Conservation (phyloP, 2,113 vertebrate genomes). For the Corythaeola cristata region DNA sequence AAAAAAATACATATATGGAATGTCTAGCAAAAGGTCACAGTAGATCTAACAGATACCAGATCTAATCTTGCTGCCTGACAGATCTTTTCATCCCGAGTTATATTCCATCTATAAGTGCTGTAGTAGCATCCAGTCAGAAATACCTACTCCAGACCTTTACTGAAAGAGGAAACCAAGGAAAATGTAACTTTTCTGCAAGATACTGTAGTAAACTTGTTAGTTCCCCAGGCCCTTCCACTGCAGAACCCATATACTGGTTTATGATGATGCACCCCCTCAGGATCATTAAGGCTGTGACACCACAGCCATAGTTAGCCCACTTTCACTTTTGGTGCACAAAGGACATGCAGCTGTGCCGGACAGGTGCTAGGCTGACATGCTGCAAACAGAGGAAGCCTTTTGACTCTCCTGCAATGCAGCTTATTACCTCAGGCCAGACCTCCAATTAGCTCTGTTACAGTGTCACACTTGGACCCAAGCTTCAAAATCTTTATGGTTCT, state of each 20-base stretch:
- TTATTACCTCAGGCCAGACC: no score
- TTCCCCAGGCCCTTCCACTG: no score
- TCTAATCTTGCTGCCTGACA: neutral
- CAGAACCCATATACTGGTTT: neutral
- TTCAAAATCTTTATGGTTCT: neutral
- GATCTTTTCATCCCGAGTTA: neutral
- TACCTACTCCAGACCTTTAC: no score
- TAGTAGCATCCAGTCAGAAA: neutral
- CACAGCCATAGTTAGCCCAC: neutral
- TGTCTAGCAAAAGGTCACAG: neutral
- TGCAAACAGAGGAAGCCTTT: neutral
- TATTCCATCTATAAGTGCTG: neutral
- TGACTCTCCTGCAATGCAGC: fast-evolving
- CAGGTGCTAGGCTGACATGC: no score
- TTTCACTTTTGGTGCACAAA: neutral
- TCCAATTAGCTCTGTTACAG: fast-evolving
- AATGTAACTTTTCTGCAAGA: fast-evolving
- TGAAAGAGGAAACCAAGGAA: no score
- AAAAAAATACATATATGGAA: neutral
- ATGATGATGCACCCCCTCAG: neutral
- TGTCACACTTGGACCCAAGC: no score
- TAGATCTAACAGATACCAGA: neutral
- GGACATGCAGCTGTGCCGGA: fast-evolving
- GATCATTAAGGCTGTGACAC: neutral
- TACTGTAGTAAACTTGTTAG: no score